Evolutionary conservation across 2,888 invertebrate genomes (phyloP).

Genomic region (Acheta domesticus): DNA sequence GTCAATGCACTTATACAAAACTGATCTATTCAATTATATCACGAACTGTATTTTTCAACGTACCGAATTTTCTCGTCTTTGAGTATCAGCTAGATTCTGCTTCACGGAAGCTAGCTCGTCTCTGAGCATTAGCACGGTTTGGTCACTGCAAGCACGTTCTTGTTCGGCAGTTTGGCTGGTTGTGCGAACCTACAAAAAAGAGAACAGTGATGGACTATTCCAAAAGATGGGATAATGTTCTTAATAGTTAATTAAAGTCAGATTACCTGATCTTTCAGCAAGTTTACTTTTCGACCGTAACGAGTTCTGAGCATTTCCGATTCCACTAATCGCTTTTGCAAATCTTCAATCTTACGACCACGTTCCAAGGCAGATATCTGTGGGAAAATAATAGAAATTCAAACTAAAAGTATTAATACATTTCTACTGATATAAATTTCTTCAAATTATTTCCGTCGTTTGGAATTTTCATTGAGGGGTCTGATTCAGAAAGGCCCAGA

Average conservation of each 20-base stretch:
- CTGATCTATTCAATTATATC: too few species aligned
- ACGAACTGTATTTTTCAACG: neutral
- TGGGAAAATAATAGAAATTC: conserved; percentile 31
- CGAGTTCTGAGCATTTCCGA: conserved; percentile 73
- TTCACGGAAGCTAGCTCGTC: conserved; percentile 74
- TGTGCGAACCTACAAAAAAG: conserved; percentile 51
- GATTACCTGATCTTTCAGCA: conserved; percentile 64
- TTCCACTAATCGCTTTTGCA: conserved; percentile 76
- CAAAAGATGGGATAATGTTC: neutral
- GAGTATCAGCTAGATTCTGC: conserved; percentile 68
- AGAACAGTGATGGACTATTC: neutral
- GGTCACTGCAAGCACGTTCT: conserved; percentile 66
- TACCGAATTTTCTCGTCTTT: conserved; percentile 69
- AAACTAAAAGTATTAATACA: too few species aligned
- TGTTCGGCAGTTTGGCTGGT: conserved; percentile 66
- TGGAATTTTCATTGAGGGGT: too few species aligned
- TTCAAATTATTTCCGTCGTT: too few species aligned
- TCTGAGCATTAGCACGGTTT: conserved; percentile 65
- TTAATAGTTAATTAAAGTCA: neutral
- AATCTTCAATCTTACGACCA: conserved; percentile 77
- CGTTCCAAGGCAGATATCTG: conserved; percentile 80
- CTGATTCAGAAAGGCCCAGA: too few species aligned
- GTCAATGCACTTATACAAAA: too few species aligned
- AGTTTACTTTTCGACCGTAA: conserved; percentile 67
- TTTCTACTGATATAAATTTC: too few species aligned